Base-by-base conservation (phyloP, 2,113 vertebrate genomes). In the Aythya baeri region DNA sequence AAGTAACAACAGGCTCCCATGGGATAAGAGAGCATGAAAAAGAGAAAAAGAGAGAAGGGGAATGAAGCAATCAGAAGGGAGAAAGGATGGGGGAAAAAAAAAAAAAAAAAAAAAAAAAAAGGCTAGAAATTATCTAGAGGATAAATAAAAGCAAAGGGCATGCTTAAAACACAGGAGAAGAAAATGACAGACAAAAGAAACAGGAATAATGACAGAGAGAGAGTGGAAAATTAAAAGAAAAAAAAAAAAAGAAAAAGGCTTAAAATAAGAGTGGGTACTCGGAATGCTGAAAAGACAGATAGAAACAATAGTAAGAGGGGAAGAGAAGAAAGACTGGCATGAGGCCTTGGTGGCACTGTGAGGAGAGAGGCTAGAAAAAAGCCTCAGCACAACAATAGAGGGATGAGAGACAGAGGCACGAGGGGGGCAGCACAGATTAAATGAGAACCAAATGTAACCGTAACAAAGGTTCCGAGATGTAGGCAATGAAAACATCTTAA, bases 121-220 rank as follows among this genome's bases (percentile, higher is more conserved):
- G 17, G n/a, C 36, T 88, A 52, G 72, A 93, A 94, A 46, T 88
- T 68, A 89, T 93, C 72, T 91, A 61, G 65, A 86, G 65, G 72
- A 75, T 78, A 96, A 95, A 81, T 63, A 90, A 88, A 96, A 76
- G 43, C 85, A 96, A 94, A 96, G 68, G 79, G 34, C 65, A 59
- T 94, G 46, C 41, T 89, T 93, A 83, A 89, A 67, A 68, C 52
- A 34, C 10, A 17, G 67, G 26, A 88, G 67, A 95, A 88, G 55
- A 80, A 94, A 88, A 83, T 77, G 67, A 88, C 41, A 92, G 84
- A 85, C 91, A 83, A 89, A 89, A 89, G 76, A 55, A 70, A 79
- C 46, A 68, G 46, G 8, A 27, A 86, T 34, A 90, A 57, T 77
- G 72, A 70, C 44, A 88, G 15, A 26, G 49, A 81, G 34, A 74